These are phyloP conservation scores for Phyllostomus hastatus DNA, from an alignment of 2,113 vertebrate genomes.

Conservation along the genomic window DNA sequence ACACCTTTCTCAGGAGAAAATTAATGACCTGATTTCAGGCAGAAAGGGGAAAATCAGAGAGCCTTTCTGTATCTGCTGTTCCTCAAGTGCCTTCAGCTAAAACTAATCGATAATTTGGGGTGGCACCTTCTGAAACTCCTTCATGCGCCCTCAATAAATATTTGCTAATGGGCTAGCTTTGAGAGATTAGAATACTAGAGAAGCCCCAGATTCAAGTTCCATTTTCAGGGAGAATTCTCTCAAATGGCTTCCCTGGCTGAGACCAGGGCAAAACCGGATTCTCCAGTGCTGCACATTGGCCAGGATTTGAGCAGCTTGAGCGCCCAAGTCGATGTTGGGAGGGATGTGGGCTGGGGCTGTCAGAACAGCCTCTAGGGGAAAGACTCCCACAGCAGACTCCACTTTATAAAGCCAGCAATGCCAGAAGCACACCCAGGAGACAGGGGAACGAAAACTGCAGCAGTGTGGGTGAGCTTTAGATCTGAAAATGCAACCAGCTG, in stretches of 20 bases:
- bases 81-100: not conserved
- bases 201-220: not conserved
- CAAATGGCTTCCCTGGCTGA: not conserved
- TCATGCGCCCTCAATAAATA: not conserved
- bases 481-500: not conserved
- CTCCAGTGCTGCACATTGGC: not conserved
- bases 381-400: not conserved
- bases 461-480: not conserved
- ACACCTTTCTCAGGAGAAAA: not conserved
- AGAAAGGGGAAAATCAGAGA: not conserved
- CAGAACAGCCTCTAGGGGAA: not conserved
- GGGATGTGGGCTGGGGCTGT: not conserved
- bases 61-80: not conserved
- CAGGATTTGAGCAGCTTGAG: not conserved
- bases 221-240: not conserved
- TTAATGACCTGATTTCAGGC: not conserved
- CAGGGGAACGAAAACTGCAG: not conserved
- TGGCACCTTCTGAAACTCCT: not conserved
- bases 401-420: not conserved
- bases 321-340: rapidly evolving
- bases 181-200: not conserved
- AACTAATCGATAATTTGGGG: not conserved
- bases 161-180: not conserved
- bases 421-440: not conserved
- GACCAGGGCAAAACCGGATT: not conserved